Conservation (phyloP, 2,797 vertebrate species). For the Propithecus perrieri region DNA sequence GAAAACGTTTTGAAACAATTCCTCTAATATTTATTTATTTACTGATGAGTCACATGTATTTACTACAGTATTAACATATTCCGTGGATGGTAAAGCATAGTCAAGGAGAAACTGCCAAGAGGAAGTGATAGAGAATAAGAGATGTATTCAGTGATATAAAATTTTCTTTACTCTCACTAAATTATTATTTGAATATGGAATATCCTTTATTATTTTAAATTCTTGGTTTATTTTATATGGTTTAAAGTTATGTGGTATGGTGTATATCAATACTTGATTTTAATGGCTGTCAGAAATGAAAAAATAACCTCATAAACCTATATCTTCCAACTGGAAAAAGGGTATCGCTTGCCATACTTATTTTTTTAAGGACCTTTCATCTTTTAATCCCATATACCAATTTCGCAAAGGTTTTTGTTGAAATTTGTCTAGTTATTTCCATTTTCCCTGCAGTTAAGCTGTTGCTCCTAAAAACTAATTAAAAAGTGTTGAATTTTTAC, state of each 20-base stretch:
- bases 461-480: background rate
- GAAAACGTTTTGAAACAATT: background rate
- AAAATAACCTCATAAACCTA: background rate
- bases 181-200: background rate
- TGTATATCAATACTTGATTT: background rate
- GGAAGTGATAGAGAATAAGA: background rate
- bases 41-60: background rate
- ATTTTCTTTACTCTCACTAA: background rate
- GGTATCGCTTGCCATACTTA: background rate
- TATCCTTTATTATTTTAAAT: background rate
- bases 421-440: background rate
- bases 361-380: background rate
- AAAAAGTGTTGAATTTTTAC: background rate
- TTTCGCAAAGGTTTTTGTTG: background rate
- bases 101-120: background rate
- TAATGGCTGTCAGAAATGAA: background rate
- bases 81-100: background rate
- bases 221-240: background rate
- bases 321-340: background rate
- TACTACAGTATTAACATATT: background rate
- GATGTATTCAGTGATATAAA: background rate
- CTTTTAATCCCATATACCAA: background rate
- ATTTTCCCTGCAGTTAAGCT: background rate
- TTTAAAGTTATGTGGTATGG: background rate
- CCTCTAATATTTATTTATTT: background rate